Evolutionary conservation across 2,113 vertebrate species (phyloP).

Genomic region (Brachypteracias leptosomus): DNA sequence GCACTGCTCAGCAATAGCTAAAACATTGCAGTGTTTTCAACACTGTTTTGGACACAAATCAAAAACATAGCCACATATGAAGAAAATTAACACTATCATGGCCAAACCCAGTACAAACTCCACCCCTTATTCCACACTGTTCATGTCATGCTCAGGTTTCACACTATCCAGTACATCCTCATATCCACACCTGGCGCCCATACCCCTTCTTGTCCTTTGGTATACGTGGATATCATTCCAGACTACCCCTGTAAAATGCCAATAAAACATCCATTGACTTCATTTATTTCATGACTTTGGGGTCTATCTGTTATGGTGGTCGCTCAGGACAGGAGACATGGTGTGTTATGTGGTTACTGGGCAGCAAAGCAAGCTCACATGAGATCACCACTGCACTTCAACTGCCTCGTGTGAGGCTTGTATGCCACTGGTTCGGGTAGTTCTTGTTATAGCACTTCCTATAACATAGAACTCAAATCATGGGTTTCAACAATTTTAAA

Average conservation of each 20-base stretch:
- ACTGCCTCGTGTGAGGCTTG: neutral
- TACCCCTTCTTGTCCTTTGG: neutral
- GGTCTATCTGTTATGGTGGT: neutral
- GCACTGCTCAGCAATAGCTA: neutral
- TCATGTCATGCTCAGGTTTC: neutral
- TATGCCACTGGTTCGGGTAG: neutral
- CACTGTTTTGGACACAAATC: neutral
- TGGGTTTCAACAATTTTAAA: neutral
- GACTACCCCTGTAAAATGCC: neutral
- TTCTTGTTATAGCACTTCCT: neutral
- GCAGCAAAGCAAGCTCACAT: neutral
- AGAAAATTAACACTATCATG: neutral
- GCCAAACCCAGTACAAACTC: neutral
- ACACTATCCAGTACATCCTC: neutral
- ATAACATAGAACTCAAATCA: neutral
- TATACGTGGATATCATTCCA: neutral
- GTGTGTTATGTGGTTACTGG: neutral
- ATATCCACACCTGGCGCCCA: no score
- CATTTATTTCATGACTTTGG: neutral
- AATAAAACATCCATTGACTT: neutral
- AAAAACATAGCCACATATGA: neutral
- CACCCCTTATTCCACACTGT: neutral
- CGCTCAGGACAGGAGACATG: neutral
- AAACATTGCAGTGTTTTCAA: neutral
- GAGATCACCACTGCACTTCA: neutral